These are phyloP conservation scores for Urocitellus parryii DNA, from an alignment of 2,113 vertebrate genomes.

Conservation along the genomic window DNA sequence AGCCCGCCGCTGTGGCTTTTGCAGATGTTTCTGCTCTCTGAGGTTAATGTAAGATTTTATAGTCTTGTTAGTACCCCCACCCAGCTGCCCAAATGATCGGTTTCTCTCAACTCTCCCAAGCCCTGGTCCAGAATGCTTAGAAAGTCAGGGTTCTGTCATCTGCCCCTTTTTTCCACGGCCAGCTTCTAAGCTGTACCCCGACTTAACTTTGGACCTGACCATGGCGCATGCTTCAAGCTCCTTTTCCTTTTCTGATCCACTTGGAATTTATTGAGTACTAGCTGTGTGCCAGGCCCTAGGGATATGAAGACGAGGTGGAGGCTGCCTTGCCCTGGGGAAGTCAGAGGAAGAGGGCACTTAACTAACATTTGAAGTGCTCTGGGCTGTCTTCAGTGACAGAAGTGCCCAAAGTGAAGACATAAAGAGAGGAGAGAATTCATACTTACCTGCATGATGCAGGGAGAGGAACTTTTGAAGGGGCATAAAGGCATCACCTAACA, in stretches of 20 bases:
- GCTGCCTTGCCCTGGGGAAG: neutral
- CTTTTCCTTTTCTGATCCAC: neutral
- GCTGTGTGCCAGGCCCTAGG: neutral
- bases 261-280: neutral
- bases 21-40: constrained; percentile 83
- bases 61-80: constrained; percentile 71
- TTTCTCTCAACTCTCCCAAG: constrained; percentile 56
- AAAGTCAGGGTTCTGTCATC: constrained; percentile 37
- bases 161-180: neutral
- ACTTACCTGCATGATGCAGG: neutral
- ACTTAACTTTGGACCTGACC: neutral
- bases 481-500: neutral
- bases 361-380: accelerated
- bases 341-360: neutral
- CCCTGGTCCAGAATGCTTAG: constrained; percentile 73
- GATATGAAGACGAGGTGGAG: neutral
- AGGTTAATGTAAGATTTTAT: constrained; percentile 75
- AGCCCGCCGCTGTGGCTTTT: constrained; percentile 65
- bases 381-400: too few species aligned
- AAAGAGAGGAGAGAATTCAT: neutral
- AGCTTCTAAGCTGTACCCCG: neutral
- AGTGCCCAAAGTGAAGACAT: neutral
- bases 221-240: neutral
- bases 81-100: constrained; percentile 64
- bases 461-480: neutral